Base-by-base conservation (phyloP, 1,140 invertebrate species). In the Heterodera schachtii region DNA sequence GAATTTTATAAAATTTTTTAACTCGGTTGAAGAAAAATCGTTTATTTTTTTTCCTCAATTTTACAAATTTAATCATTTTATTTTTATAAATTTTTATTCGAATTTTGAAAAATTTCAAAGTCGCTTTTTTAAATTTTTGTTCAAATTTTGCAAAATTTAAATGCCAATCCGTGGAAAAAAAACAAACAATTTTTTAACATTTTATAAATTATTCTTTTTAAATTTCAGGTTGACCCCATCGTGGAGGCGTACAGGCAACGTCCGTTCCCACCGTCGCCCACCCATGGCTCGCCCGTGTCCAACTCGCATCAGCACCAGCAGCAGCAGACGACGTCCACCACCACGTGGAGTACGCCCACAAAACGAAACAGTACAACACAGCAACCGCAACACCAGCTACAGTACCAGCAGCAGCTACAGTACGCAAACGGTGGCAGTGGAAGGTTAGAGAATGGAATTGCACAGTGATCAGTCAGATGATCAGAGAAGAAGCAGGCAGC, bases 261-360 rank as follows among this genome's bases (percentile, higher is more conserved):
- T 52, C 86, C 86, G 31, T 86, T 86, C 74, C 85, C 85, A 31
- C 83, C 85, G 49, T 87, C 85, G 19, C 85, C 85, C 3, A 80
- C 75, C n/a, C 76, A 78, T 64, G 81, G 84, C 6, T 86, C 85
- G 41, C 85, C 85, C 21, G 73, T 86, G n/a, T 84, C 86, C 44
- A 64, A 85, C 19, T 83, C 86, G 8, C 75, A 75, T 11, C 79
- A 85, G 73, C 75, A 70, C 8, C 74, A 76, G 13, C 44, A 80
- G 31, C 66, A 81, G 1, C 64, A 21, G 19, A 46, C 79, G 46
- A 21, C 80, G 66, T 66, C 70, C n/a, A 86, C 81, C n/a, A 84
- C 49, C 16, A 31, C 8, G 11, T 70, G 21, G 9, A n/a, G 52
- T 52, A 83, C 83, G 75, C 82, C 82, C 60, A 70, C 76, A 44